Evolutionary conservation across 2,113 vertebrate genomes (phyloP).

Genomic region (Protomyctophum bolini): DNA sequence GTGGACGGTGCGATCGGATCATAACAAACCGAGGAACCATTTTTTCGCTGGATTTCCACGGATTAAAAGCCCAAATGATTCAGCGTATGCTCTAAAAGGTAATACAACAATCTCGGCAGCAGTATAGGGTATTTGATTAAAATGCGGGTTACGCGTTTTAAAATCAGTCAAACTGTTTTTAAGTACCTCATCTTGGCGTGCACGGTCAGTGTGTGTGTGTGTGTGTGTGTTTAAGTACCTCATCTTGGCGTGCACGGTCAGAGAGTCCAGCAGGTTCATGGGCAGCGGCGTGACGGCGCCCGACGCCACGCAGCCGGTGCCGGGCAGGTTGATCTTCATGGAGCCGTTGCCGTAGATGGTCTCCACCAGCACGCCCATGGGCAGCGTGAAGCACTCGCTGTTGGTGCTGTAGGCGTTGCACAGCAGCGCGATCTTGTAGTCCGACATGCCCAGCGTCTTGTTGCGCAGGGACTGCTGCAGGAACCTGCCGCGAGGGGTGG

Average conservation of each 20-base stretch:
- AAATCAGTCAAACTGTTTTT: too few relatives aligned
- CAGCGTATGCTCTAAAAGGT: too few relatives aligned
- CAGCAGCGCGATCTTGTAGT: conserved; percentile 97
- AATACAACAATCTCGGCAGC: too few relatives aligned
- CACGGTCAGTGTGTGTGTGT: not conserved
- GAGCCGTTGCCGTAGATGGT: conserved; percentile 96
- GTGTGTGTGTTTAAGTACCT: conserved; percentile 76
- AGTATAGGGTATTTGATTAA: too few relatives aligned
- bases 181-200: too few relatives aligned
- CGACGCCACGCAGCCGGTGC: conserved; percentile 93
- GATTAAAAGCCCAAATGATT: too few relatives aligned
- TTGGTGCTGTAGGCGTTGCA: conserved; percentile 99
- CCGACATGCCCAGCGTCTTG: conserved; percentile 95
- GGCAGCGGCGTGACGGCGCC: conserved; percentile 92
- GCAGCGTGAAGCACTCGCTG: conserved; percentile 96
- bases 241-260: conserved; percentile 99
- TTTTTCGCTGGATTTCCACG: too few relatives aligned
- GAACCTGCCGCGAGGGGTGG: conserved; percentile 80
- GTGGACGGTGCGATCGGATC: too few relatives aligned
- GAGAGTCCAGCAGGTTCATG: conserved; percentile 97
- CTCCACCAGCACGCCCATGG: conserved; percentile 97
- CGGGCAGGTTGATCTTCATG: conserved; percentile 90
- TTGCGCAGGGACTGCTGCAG: conserved; percentile 95
- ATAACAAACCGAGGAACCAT: too few relatives aligned
- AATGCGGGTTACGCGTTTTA: too few relatives aligned